Evolutionary conservation across 2,888 invertebrate species (phyloP).

Genomic region (Eurois occulta): DNA sequence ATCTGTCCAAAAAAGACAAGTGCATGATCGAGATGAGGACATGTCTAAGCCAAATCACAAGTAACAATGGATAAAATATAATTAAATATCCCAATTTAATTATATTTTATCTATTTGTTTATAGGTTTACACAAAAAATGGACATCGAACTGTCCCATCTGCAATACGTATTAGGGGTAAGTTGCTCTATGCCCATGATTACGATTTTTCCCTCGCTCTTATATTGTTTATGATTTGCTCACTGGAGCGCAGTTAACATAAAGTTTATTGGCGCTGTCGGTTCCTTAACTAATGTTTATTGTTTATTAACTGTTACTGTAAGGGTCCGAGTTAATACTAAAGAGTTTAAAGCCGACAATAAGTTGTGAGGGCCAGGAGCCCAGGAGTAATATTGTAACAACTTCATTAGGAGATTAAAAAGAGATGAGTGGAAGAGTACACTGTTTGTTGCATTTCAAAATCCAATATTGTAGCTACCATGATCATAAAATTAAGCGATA

Average conservation of each 20-base stretch:
- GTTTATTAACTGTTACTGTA: conserved; percentile 66
- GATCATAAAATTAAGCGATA: neutral
- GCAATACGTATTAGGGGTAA: neutral
- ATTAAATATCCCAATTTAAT: no score
- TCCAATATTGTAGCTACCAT: neutral
- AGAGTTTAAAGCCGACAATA: neutral
- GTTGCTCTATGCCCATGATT: conserved; percentile 72
- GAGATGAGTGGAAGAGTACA: neutral
- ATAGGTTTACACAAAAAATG: neutral
- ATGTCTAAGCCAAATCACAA: neutral
- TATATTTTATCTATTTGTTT: no score
- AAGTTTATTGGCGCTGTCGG: conserved; percentile 66
- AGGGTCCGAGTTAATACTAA: conserved; percentile 43
- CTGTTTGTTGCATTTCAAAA: neutral
- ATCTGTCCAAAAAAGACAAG: neutral
- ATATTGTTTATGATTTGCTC: conserved; percentile 80
- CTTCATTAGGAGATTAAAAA: conserved; percentile 14
- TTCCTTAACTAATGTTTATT: conserved; percentile 64
- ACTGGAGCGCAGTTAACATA: conserved; percentile 79
- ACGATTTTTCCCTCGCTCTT: conserved; percentile 70
- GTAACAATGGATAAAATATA: neutral
- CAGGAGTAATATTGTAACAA: conserved; percentile 17
- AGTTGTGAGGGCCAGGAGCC: conserved; percentile 10
- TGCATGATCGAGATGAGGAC: neutral
- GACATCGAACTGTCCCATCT: conserved; percentile 21